Evolutionary conservation across 2,113 vertebrate genomes (phyloP), one percentile per base, ranked within the genome.

Genomic region (Brachypteracias leptosomus): DNA sequence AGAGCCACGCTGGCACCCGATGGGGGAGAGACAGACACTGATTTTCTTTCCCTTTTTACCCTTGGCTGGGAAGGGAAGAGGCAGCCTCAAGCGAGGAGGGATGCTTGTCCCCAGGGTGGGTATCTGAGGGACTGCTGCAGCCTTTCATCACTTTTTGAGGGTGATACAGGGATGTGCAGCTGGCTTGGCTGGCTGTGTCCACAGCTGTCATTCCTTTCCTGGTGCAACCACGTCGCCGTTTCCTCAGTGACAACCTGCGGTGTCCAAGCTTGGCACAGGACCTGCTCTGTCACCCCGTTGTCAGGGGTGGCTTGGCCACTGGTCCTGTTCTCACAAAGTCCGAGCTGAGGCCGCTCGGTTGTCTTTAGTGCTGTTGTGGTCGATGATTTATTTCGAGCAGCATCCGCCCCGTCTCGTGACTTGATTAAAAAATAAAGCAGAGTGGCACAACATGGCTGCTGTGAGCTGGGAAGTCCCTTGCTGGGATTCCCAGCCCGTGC

Each of bases 331-430:
- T 81, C 0, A 0, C 57, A 18, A 59, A 20, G 62, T 78, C 85
- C 0, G 4, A 35, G 58, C 79, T 29, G 54, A 46, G 88, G 63
- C 79, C 0, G 8, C 74, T 29, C 0, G 4, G 3, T 40, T 86
- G 63, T 36, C 81, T 71, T 88, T 78, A 85, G 77, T 78, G 61
- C 75, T 42, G 71, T 28, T 81, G 88, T 62, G 91, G 93, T 89
- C 88, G 87, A 79, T 91, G 95, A 92, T 94, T 97, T 95, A 91
- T 94, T 93, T 88, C 3, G 18, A 62, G 93, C 65, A 29, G 92
- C 61, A 65, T 82, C 93, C 71, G 3, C 89, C 91, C 88, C 3
- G 31, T 91, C 93, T 95, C 15, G 8, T 93, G 95, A 89, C 92
- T 93, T 40, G 89, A 82, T 94, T 93, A 62, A 85, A 93, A 89